These are phyloP conservation scores for Leucophora obtusa DNA, from an alignment of 2,888 invertebrate species.

Conservation along the genomic window DNA sequence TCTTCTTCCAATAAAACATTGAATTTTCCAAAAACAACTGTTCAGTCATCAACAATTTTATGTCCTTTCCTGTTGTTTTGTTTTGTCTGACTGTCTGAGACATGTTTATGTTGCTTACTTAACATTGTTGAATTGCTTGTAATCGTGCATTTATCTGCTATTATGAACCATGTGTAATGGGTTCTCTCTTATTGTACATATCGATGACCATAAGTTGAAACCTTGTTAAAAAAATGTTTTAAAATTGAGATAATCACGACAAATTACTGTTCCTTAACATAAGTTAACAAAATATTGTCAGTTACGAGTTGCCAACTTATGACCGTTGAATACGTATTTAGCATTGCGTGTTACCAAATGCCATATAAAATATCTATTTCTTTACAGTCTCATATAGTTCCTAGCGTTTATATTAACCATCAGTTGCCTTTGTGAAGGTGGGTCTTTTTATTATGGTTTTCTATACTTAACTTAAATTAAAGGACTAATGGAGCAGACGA, in stretches of 20 bases:
- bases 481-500: background rate
- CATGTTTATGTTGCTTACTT: conserved; percentile 21
- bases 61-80: conserved; percentile 45
- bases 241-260: too few species aligned
- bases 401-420: too few species aligned
- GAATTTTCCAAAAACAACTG: conserved; percentile 8
- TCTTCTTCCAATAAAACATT: conserved; percentile 7
- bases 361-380: conserved; percentile 27
- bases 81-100: conserved; percentile 28
- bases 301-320: too few species aligned
- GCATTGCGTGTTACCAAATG: conserved; percentile 35
- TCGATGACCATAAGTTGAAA: background rate
- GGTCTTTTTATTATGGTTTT: background rate
- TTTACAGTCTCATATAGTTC: background rate
- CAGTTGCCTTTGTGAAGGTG: conserved; percentile 6
- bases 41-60: background rate
- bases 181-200: too few species aligned
- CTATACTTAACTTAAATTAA: background rate
- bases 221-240: too few species aligned
- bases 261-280: too few species aligned
- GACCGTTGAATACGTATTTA: background rate
- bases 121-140: conserved; percentile 31
- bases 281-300: too few species aligned
- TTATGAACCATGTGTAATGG: background rate
- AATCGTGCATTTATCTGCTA: conserved; percentile 26